Evolutionary conservation across 2,113 vertebrate genomes (phyloP).

Genomic region (Anoura caudifer): DNA sequence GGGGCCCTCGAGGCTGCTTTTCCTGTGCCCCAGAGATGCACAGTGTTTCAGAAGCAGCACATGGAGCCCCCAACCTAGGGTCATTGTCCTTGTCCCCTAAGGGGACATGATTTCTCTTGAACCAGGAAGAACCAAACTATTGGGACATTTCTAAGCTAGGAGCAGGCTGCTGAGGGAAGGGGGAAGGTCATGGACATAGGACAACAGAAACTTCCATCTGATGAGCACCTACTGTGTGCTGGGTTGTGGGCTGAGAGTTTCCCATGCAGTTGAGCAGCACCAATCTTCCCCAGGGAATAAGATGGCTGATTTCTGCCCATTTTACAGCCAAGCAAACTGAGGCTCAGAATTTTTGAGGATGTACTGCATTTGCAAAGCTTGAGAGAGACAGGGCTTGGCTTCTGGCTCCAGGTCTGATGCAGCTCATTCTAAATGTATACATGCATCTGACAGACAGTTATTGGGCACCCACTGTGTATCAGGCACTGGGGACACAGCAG

Average conservation of each 20-base stretch:
- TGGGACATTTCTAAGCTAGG: not conserved
- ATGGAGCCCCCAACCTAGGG: not conserved
- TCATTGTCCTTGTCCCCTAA: not conserved
- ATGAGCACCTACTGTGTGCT: not conserved
- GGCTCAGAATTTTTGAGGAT: not conserved
- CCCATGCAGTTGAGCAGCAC: not conserved
- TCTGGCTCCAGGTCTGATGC: not conserved
- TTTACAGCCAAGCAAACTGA: not conserved
- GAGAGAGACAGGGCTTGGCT: not conserved
- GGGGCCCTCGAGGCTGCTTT: not conserved
- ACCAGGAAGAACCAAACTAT: not conserved
- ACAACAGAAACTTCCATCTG: not conserved
- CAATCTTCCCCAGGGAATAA: not conserved
- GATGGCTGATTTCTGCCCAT: not conserved
- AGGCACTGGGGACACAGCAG: not conserved
- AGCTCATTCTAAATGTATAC: not conserved
- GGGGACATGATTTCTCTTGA: not conserved
- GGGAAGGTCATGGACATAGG: not conserved
- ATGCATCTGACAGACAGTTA: not conserved
- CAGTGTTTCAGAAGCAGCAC: not conserved
- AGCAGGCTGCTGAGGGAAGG: not conserved
- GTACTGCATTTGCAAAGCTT: rapidly evolving
- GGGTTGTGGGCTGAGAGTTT: not conserved
- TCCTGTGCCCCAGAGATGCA: not conserved
- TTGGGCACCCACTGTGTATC: not conserved